Conservation (phyloP, 2,888 invertebrate genomes). For the Dascillus cervinus region DNA sequence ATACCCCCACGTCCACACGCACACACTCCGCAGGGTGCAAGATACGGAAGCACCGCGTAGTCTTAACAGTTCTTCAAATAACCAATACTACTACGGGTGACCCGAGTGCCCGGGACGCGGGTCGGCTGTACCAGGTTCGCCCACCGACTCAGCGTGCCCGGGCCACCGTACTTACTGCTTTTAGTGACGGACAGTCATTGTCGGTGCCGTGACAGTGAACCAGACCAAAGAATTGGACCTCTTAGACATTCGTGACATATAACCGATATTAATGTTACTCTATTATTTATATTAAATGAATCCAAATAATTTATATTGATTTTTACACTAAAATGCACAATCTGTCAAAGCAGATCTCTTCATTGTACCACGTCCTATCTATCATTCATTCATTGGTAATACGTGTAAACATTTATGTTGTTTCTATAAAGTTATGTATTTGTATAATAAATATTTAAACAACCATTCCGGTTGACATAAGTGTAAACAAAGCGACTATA, state of each 20-base stretch:
- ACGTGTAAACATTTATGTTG: slow-evolving; percentile 24
- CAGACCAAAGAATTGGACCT: slow-evolving; percentile 32
- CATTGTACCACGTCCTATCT: too few species aligned
- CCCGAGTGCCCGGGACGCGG: slow-evolving; percentile 41
- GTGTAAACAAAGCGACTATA: too few species aligned
- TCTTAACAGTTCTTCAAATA: slow-evolving; percentile 57
- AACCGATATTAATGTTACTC: slow-evolving; percentile 12
- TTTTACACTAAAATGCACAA: too few species aligned
- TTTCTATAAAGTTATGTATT: slow-evolving; percentile 26
- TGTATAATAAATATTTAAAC: slow-evolving; percentile 24
- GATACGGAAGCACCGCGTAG: slow-evolving; percentile 52
- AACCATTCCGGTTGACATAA: too few species aligned
- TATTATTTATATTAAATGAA: slow-evolving; percentile 8
- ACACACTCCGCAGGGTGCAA: slow-evolving; percentile 37
- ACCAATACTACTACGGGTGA: slow-evolving; percentile 73
- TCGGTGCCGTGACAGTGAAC: slow-evolving; percentile 25
- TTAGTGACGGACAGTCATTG: slow-evolving; percentile 29
- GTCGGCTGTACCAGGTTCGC: slow-evolving; percentile 26
- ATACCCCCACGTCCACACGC: slow-evolving; percentile 33
- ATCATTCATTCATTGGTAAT: too few species aligned
- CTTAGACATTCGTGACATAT: slow-evolving; percentile 21
- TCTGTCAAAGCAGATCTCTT: too few species aligned
- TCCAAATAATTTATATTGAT: slow-evolving; percentile 7
- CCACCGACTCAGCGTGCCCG: slow-evolving; percentile 35
- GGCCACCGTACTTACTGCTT: slow-evolving; percentile 41